These are phyloP conservation scores for Desmophyllum pertusum DNA, from an alignment of 92 coral and sea anemone genomes.

Conservation along the genomic window DNA sequence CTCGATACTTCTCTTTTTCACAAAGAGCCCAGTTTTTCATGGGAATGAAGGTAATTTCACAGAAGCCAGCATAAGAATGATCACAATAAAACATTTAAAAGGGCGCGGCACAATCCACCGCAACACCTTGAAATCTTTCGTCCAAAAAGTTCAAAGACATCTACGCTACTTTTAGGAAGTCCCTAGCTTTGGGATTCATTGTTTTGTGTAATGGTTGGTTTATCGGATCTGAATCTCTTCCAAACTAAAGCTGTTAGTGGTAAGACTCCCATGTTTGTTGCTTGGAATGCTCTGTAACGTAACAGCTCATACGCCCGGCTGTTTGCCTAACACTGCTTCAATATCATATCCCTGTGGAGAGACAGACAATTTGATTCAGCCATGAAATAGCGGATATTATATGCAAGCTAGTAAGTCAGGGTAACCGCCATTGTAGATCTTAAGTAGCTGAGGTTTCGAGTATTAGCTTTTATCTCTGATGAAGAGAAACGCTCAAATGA, in stretches of 20 bases:
- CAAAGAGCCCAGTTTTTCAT: too few species aligned
- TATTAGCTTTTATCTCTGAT: background rate
- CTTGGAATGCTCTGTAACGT: constrained; percentile 17
- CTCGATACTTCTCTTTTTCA: too few species aligned
- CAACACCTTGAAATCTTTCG: background rate
- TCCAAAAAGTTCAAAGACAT: background rate
- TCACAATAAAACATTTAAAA: too few species aligned
- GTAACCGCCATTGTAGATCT: background rate
- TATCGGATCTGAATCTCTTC: constrained; percentile 22
- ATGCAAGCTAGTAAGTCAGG: background rate
- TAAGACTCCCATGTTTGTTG: background rate
- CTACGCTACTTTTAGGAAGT: background rate
- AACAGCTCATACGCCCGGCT: constrained; percentile 59
- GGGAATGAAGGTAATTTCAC: too few species aligned
- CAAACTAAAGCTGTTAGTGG: constrained; percentile 2
- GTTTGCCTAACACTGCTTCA: constrained; percentile 68
- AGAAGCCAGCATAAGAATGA: too few species aligned
- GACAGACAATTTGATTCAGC: background rate
- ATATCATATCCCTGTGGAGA: constrained; percentile 69
- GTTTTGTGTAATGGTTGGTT: background rate
- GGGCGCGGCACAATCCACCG: background rate
- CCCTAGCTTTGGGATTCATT: background rate
- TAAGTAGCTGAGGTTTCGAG: background rate
- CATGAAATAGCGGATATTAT: background rate
- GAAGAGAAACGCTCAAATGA: background rate